Percentiles rank a stretch among this genome's conserved stretches.
Evolutionary conservation across 1,140 invertebrate genomes (phyloP).

Genomic region (Adelges cooleyi): DNA sequence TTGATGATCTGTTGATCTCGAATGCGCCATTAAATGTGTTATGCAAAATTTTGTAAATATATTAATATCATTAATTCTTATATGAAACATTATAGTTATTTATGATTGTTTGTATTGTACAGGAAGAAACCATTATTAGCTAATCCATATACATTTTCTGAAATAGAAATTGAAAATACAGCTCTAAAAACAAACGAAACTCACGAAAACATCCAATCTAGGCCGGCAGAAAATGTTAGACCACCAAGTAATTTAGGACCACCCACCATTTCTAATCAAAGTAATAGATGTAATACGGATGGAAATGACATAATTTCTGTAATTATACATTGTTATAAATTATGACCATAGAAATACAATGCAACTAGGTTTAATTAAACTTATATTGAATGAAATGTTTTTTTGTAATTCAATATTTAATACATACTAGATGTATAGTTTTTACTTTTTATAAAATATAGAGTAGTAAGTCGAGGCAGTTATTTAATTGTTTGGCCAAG

Average conservation of each 20-base stretch:
- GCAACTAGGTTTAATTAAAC: too few relatives aligned
- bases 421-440: too few relatives aligned
- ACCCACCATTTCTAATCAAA: background rate
- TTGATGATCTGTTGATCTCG: conserved; percentile 47
- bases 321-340: too few relatives aligned
- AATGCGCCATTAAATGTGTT: conserved; percentile 52
- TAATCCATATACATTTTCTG: conserved; percentile 15
- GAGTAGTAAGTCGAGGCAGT: too few relatives aligned
- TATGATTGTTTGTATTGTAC: too few relatives aligned
- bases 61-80: too few relatives aligned
- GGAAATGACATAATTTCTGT: background rate
- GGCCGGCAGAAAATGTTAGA: background rate
- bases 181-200: background rate
- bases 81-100: too few relatives aligned
- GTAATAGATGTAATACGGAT: background rate
- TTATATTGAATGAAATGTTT: too few relatives aligned
- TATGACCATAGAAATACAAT: too few relatives aligned
- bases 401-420: too few relatives aligned
- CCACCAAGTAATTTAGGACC: background rate
- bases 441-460: too few relatives aligned
- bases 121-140: conserved; percentile 4
- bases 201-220: background rate
- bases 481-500: too few relatives aligned
- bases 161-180: conserved; percentile 5
- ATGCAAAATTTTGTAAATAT: conserved; percentile 44